Evolutionary conservation across 37 sponge, comb jelly and placozoan genomes (phyloP).

Genomic region (Mnemiopsis leidyi): DNA sequence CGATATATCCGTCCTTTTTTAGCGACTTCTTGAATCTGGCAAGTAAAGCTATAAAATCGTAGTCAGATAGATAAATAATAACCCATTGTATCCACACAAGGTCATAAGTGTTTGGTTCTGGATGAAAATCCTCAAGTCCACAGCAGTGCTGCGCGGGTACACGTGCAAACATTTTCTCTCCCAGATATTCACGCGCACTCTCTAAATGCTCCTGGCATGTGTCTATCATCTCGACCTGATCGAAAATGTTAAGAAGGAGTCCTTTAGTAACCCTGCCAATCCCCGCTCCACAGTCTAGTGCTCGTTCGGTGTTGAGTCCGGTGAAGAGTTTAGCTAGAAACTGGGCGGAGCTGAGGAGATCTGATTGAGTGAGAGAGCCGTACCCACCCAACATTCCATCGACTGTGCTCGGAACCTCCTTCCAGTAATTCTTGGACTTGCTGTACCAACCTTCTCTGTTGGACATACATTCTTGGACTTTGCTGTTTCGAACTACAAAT

Average conservation of each 20-base stretch:
- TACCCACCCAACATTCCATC: constrained; percentile 91
- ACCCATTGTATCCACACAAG: constrained; percentile 97
- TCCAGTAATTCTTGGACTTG: constrained; percentile 54
- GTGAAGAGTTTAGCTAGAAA: constrained; percentile 69
- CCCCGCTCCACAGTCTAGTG: constrained; percentile 92
- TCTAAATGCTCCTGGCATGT: constrained; percentile 80
- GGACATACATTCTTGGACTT: constrained; percentile 13
- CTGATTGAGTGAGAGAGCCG: constrained; percentile 70
- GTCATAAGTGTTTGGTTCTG: constrained; percentile 76
- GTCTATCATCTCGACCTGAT: constrained; percentile 87
- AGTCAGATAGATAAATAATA: constrained; percentile 84
- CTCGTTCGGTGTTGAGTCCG: constrained; percentile 12
- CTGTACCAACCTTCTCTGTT: constrained; percentile 49
- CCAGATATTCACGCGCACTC: constrained; percentile 73
- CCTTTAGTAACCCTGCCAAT: constrained; percentile 87
- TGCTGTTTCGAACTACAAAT: constrained; percentile 23
- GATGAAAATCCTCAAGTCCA: constrained; percentile 79
- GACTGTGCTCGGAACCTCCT: constrained; percentile 77
- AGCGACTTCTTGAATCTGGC: constrained; percentile 71
- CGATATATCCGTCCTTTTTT: constrained; percentile 73
- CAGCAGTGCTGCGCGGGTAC: constrained; percentile 53
- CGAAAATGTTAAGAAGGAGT: constrained; percentile 81
- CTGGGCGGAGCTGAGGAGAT: constrained; percentile 72
- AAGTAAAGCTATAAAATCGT: constrained; percentile 80
- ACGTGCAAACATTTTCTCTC: constrained; percentile 19